These are phyloP conservation scores for Nanorana parkeri DNA, from an alignment of 2,113 vertebrate genomes.

Conservation along the genomic window DNA sequence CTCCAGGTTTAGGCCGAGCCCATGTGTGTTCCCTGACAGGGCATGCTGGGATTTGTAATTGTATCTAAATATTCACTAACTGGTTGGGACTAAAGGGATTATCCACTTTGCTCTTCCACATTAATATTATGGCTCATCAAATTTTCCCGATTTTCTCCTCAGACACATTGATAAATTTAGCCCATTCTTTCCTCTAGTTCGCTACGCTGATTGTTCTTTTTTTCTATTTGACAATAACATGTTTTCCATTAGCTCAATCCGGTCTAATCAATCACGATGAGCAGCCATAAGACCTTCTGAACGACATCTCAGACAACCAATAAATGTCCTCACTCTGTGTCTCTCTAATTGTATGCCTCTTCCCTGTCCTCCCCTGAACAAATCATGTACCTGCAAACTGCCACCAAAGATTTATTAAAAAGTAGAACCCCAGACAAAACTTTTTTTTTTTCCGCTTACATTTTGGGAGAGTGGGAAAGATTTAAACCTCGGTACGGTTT, in stretches of 20 bases:
- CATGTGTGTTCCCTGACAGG: neutral
- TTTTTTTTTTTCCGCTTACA: too few species aligned
- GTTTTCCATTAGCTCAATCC: neutral
- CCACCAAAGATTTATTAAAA: too few species aligned
- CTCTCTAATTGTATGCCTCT: neutral
- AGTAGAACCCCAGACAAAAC: too few species aligned
- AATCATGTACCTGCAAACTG: neutral
- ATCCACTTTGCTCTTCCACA: neutral
- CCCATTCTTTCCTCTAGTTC: neutral
- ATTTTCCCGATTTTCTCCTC: too few species aligned
- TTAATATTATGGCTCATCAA: too few species aligned
- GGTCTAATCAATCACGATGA: neutral
- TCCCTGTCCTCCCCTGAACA: neutral
- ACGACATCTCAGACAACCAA: neutral
- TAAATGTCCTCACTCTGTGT: neutral
- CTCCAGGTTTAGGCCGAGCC: too few species aligned
- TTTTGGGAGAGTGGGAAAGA: too few species aligned
- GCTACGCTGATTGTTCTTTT: neutral
- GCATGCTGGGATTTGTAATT: slow-evolving; percentile 13
- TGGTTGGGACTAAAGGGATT: neutral
- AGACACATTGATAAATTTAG: too few species aligned
- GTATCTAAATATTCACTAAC: neutral
- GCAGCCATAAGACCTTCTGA: neutral
- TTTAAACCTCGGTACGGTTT: too few species aligned
- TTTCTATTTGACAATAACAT: neutral